Evolutionary conservation across 2,888 invertebrate genomes (phyloP), one percentile per base, ranked within the genome.

Genomic region (Malachius bipustulatus): DNA sequence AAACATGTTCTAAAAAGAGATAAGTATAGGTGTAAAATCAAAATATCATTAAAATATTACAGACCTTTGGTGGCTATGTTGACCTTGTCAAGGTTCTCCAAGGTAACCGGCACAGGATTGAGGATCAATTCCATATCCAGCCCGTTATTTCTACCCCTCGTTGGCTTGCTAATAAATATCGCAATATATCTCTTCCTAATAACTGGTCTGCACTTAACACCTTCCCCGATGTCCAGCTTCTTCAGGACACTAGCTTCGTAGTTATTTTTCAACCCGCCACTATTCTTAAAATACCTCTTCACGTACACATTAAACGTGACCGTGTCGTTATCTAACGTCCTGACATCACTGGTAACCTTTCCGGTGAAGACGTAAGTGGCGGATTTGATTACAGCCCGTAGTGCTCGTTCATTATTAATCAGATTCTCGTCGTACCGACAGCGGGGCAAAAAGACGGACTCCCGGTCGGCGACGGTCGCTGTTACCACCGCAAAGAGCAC

Each of bases 41-140:
- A 19, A 19, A 19, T 8, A 6, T 19, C 6, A 19, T n/a, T 8
- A 19, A 19, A 19, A 19, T n/a, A 19, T 19, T 27, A 39, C 46
- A 47, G 52, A 64, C 65, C 65, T 62, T 60, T 60, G 36, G 60
- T 60, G 16, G 60, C 62, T 19, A 56, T 54, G 44, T 58, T 61
- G 37, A 64, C 56, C 40, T 59, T 53, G 47, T 64, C 63, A 52
- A 65, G 51, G 50, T 64, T 63, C 35, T 51, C 54, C 34, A 65
- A 51, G 30, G 63, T 64, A 44, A 65, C 60, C 32, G 63, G 58
- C 41, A 65, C 54, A 26, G 64, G 64, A 39, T 53, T 54, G 44
- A 60, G 47, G 34, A 49, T 52, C 37, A 64, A 55, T 37, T 55
- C 46, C 24, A 63, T 50, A 45, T 59, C 57, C 43, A 46, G 50